phyloP scores from a whole-genome alignment of 2,113 vertebrate genomes.

The Hippocampus guttulatus region DNA sequence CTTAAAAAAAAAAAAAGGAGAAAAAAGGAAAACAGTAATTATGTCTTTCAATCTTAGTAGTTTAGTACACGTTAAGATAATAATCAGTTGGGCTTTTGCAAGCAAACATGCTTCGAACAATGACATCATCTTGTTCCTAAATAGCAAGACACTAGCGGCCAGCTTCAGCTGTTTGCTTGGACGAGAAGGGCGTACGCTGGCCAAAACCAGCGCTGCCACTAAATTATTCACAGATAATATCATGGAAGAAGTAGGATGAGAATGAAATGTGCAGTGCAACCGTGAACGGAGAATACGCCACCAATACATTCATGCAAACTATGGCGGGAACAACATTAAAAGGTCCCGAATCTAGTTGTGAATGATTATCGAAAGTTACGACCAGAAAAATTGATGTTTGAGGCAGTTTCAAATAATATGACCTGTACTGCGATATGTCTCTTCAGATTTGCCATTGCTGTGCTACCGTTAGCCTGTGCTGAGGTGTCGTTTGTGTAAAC shows the following conservation, averaged over 20 bases:
- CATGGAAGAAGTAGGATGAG: background rate
- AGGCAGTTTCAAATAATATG: too few relatives aligned
- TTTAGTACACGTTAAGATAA: constrained; percentile 10
- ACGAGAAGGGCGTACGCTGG: constrained; percentile 22
- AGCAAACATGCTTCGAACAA: constrained; percentile 33
- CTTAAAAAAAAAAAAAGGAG: constrained; percentile 10
- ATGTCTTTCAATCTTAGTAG: background rate
- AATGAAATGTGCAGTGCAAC: background rate
- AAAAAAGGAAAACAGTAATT: background rate
- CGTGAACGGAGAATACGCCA: constrained; percentile 13
- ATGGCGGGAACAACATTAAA: background rate
- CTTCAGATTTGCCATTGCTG: too few relatives aligned
- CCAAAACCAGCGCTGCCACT: constrained; percentile 23
- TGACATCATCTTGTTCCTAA: constrained; percentile 35
- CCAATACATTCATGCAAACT: background rate
- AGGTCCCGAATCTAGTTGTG: background rate
- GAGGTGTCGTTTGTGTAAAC: too few relatives aligned
- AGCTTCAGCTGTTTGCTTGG: constrained; percentile 44
- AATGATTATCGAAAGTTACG: too few relatives aligned
- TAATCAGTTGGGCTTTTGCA: constrained; percentile 13
- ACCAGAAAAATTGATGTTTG: too few relatives aligned
- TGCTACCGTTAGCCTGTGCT: too few relatives aligned
- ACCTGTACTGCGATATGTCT: too few relatives aligned
- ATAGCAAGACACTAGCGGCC: constrained; percentile 40
- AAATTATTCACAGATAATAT: constrained; percentile 1